phyloP scores from a whole-genome alignment of 2,888 invertebrate genomes.

The Apamea epomidion region DNA sequence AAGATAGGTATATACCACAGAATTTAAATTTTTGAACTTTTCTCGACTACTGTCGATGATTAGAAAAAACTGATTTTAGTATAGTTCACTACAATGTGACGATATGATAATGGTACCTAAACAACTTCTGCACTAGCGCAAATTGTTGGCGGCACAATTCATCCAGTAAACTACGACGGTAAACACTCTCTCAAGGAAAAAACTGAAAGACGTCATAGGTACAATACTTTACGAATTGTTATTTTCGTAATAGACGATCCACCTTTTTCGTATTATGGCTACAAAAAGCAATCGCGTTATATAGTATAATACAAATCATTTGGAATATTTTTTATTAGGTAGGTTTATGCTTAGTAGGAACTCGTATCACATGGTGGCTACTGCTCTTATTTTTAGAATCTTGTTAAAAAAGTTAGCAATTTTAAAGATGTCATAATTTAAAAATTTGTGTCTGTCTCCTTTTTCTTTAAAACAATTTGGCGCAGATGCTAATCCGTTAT shows the following conservation, averaged over 20 bases:
- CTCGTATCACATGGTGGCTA: neutral
- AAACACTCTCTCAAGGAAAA: neutral
- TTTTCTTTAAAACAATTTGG: slow-evolving; percentile 36
- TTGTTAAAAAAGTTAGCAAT: neutral
- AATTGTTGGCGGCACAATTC: neutral
- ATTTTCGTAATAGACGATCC: neutral
- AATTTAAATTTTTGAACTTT: neutral
- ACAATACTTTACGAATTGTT: neutral
- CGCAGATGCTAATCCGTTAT: slow-evolving; percentile 42
- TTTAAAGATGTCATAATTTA: slow-evolving; percentile 17
- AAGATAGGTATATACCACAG: neutral
- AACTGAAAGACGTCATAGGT: slow-evolving; percentile 7
- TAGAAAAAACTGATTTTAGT: neutral
- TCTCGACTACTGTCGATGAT: neutral
- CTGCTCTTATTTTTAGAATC: slow-evolving; percentile 1
- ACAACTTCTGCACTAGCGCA: neutral
- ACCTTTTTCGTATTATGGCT: neutral
- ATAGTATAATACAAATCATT: neutral
- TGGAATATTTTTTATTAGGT: neutral
- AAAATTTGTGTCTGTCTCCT: slow-evolving; percentile 13
- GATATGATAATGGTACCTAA: neutral
- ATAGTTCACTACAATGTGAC: neutral
- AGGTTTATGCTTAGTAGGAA: neutral
- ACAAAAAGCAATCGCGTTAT: neutral
- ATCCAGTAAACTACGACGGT: neutral